Base-by-base conservation (phyloP, 1,140 invertebrate genomes). In the Neodiprion fabricii region DNA sequence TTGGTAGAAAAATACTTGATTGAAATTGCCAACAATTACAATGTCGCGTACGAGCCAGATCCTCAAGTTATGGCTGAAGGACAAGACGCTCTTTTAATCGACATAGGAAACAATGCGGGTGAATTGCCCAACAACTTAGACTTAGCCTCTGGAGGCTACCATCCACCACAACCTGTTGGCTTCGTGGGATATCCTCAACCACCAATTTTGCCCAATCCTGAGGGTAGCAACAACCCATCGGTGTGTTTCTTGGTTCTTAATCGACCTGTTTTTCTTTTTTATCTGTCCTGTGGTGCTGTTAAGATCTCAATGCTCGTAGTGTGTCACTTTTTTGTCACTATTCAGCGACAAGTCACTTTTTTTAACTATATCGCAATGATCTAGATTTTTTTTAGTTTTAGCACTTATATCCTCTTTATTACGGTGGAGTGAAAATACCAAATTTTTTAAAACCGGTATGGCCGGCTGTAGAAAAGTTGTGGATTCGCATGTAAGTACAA, bases 1-100 rank as follows among this genome's bases (percentile, higher is more conserved):
- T 89, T 99, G 10, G 96, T 99, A 67, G 99, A 99, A 86, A 97
- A 96, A 82, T 99, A 98, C 89, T 86, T 97, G 23, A 95, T 97
- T 80, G 98, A 99, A 89, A 99, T 99, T 79, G 97, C 98, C 7
- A 98, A 96, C 84, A 97, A 95, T 85, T 98, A 97, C 82, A 95
- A 97, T 86, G 92, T 99, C 68, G 91, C 94, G 68, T 99, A 98
- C 86, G 94, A 95, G 78, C 96, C 98, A 17, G 97, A 99, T 92
- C 94, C 95, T 78, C 94, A 96, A 88, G 91, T 97, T 11, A 96
- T 98, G 94, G 91, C 93, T 74, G 95, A 96, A 78, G 95, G 95
- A 78, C 91, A 94, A 79, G 95, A 97, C 87, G 91, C 92, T 47
- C 82, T 96, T 79, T 85, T 98, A 67, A 97, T 98, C 82, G 96